Evolutionary conservation across 2,797 vertebrate species (phyloP), one percentile per base, ranked within the genome.

Genomic region (Coreius guichenoti): DNA sequence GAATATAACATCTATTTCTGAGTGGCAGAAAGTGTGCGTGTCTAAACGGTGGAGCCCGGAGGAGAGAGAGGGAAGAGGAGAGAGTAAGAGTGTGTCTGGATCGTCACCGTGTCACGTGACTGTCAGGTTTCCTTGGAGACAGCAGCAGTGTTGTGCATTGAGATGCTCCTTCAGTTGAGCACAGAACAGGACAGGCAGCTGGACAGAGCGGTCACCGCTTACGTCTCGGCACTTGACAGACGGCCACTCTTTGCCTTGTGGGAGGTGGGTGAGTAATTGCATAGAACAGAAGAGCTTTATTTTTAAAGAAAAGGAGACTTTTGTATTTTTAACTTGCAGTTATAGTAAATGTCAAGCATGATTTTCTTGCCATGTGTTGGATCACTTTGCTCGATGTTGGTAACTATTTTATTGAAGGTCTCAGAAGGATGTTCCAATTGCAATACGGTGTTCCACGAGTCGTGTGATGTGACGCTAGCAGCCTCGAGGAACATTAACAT

Each of bases 71-170:
- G 82, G 72, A 65, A 75, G 70, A 73, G 49, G 79, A 65, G 89
- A 84, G 89, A 86, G 88, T 82, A 80, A 79, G 86, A 87, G 79
- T 43, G 89, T 72, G 88, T 89, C 89, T 86, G 82, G 83, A 86
- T 92, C 93, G 94, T 95, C 95, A 95, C 80, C 7, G 69, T 88
- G 80, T 95, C 95, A 96, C 81, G 92, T 96, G 96, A 94, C 90
- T 29, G 72, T 88, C 47, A 93, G 93, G 96, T 98, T 96, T 95
- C 96, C 97, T 93, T 95, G 94, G 96, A 95, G 96, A 96, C 95
- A 93, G 93, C 91, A 93, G 94, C 95, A 90, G 92, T 92, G 91
- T 93, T 92, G 93, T 92, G 94, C 93, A 91, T 93, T 92, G 93
- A 95, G 95, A 96, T 94, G 95, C 94, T 94, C 90, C 91, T 93